Evolutionary conservation across 2,113 vertebrate species (phyloP).

Genomic region (Gopherus flavomarginatus): DNA sequence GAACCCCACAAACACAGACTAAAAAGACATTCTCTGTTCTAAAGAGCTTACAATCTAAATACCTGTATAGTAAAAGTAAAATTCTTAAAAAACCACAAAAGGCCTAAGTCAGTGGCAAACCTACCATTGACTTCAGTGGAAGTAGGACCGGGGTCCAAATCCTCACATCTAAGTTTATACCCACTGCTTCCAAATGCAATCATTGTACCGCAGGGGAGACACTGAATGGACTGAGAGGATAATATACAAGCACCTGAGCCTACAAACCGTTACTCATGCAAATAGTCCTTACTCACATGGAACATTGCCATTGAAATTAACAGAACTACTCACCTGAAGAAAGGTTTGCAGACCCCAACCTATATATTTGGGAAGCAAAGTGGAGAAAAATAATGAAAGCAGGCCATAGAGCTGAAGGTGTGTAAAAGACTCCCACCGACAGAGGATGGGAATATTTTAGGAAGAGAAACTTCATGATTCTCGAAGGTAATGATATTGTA

Average conservation of each 20-base stretch:
- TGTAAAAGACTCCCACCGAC: not conserved
- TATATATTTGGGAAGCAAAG: not conserved
- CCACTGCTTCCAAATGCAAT: conserved; percentile 28
- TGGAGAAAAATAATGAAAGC: not conserved
- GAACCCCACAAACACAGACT: not conserved
- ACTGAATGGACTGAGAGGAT: not conserved
- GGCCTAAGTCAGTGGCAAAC: not conserved
- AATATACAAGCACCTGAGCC: not conserved
- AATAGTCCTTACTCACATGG: not conserved
- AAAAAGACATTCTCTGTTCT: not conserved
- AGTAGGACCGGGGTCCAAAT: not conserved
- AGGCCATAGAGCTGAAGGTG: not conserved
- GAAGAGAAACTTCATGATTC: not conserved
- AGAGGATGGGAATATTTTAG: fast-evolving
- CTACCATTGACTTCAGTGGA: not conserved
- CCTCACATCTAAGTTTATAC: not conserved
- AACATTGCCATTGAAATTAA: not conserved
- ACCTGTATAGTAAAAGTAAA: not conserved
- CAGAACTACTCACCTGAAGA: not conserved
- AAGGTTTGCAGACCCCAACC: not conserved
- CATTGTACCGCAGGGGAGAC: not conserved
- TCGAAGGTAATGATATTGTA: not conserved
- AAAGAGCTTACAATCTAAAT: not conserved
- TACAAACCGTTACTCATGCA: not conserved
- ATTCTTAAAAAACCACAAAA: not conserved